Percentiles rank a stretch among this genome's conserved stretches.
phyloP scores from a whole-genome alignment of 2,797 vertebrate species.

The Sebastes taczanowskii region DNA sequence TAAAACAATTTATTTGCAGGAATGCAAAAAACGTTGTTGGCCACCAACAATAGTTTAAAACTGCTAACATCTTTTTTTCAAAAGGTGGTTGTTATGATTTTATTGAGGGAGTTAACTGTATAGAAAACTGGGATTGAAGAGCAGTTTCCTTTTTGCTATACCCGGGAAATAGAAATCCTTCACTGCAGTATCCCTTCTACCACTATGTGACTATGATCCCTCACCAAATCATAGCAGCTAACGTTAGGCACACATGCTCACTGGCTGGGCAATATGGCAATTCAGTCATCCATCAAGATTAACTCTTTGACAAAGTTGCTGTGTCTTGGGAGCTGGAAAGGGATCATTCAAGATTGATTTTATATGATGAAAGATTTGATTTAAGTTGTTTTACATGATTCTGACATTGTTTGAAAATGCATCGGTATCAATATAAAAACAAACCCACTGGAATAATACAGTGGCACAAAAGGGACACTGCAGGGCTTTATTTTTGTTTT shows the following conservation, averaged over 20 bases:
- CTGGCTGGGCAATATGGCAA: slow-evolving; percentile 71
- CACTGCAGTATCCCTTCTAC: slow-evolving; percentile 99
- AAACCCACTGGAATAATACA: slow-evolving; percentile 75
- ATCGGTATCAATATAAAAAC: slow-evolving; percentile 86
- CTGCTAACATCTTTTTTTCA: slow-evolving; percentile 96
- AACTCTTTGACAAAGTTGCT: slow-evolving; percentile 50
- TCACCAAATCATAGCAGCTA: slow-evolving; percentile 61
- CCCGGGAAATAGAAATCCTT: slow-evolving; percentile 86
- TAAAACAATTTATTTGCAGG: slow-evolving; percentile 99
- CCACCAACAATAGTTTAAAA: slow-evolving; percentile 99
- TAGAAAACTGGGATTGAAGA: slow-evolving; percentile 94
- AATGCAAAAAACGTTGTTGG: slow-evolving; percentile 99
- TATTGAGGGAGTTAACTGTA: slow-evolving; percentile 98
- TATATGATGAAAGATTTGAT: slow-evolving; percentile 61
- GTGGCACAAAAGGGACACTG: slow-evolving; percentile 98
- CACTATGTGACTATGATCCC: slow-evolving; percentile 76
- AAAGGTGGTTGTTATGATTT: slow-evolving; percentile 95
- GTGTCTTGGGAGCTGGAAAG: slow-evolving; percentile 48
- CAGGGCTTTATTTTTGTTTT: slow-evolving; percentile 87
- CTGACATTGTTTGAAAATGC: slow-evolving; percentile 78
- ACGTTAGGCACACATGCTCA: slow-evolving; percentile 67
- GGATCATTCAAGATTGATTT: slow-evolving; percentile 67
- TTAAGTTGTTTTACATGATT: slow-evolving; percentile 72
- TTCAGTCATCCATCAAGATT: slow-evolving; percentile 60
- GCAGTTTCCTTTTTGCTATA: slow-evolving; percentile 85